These are phyloP conservation scores for Laothoe populi DNA, from an alignment of 2,888 invertebrate genomes.

Conservation along the genomic window DNA sequence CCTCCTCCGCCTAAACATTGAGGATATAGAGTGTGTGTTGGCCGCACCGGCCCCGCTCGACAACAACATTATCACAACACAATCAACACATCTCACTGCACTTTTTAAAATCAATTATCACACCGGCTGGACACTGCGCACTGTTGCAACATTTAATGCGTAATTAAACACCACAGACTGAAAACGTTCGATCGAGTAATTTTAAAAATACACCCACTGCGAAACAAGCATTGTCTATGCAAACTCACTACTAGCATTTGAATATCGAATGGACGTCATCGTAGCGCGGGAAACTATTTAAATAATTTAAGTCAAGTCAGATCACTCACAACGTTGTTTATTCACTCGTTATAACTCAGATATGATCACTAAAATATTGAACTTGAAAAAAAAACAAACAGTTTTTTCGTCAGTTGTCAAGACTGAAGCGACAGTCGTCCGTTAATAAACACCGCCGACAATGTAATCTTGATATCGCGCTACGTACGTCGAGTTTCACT, in stretches of 20 bases:
- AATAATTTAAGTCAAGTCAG: neutral
- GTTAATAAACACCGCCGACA: constrained; percentile 38
- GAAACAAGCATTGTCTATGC: constrained; percentile 8
- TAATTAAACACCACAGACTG: constrained; percentile 4
- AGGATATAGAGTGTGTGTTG: constrained; percentile 64
- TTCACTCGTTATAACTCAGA: neutral
- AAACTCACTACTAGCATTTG: neutral
- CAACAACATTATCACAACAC: constrained; percentile 16
- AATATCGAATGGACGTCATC: neutral
- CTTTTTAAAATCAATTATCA: neutral
- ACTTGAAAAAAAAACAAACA: constrained; percentile 22
- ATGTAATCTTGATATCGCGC: constrained; percentile 45
- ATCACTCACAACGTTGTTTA: neutral
- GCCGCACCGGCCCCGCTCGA: constrained; percentile 34
- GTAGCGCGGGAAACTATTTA: constrained; percentile 7
- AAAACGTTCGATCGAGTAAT: neutral
- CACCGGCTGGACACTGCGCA: neutral
- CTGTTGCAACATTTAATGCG: constrained; percentile 2
- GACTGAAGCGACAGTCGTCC: constrained; percentile 26
- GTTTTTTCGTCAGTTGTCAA: constrained; percentile 28
- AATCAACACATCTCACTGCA: constrained; percentile 53
- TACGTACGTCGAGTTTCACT: constrained; percentile 52
- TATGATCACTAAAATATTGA: neutral
- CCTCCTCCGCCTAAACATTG: constrained; percentile 67
- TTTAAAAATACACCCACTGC: neutral